Evolutionary conservation across 2,888 invertebrate genomes (phyloP).

Genomic region (Myopa testacea): DNA sequence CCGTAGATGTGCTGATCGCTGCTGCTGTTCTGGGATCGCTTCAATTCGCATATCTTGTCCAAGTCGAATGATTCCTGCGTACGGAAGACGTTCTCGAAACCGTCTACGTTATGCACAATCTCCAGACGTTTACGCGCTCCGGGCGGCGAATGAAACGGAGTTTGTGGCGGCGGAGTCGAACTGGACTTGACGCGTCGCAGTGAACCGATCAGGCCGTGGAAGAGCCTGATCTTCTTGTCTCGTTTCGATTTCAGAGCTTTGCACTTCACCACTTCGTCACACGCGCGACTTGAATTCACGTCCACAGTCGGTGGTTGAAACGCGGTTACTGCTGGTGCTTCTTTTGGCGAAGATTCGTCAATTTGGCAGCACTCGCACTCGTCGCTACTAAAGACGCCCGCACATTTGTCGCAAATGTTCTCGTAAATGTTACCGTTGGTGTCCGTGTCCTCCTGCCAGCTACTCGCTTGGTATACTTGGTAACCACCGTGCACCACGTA

Average conservation of each 20-base stretch:
- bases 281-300: neutral
- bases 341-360: neutral
- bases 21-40: slow-evolving; percentile 57
- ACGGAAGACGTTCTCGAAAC: slow-evolving; percentile 60
- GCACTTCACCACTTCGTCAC: slow-evolving; percentile 24
- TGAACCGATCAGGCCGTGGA: slow-evolving; percentile 58
- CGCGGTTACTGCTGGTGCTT: neutral
- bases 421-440: slow-evolving; percentile 61
- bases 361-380: slow-evolving; percentile 54
- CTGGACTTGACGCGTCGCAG: slow-evolving; percentile 50
- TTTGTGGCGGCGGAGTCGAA: slow-evolving; percentile 41
- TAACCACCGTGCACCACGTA: slow-evolving; percentile 58
- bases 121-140: slow-evolving; percentile 51
- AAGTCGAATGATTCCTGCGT: slow-evolving; percentile 66
- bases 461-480: slow-evolving; percentile 5
- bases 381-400: slow-evolving; percentile 59
- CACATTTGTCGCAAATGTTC: slow-evolving; percentile 65
- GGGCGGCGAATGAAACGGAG: slow-evolving; percentile 32
- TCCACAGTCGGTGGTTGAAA: neutral
- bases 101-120: slow-evolving; percentile 66
- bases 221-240: slow-evolving; percentile 49
- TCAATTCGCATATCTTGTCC: slow-evolving; percentile 62
- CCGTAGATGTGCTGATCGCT: slow-evolving; percentile 67
- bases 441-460: slow-evolving; percentile 26
- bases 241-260: slow-evolving; percentile 35